Base-by-base conservation (phyloP, 2,888 invertebrate species). In the Bruchidius siliquastri region DNA sequence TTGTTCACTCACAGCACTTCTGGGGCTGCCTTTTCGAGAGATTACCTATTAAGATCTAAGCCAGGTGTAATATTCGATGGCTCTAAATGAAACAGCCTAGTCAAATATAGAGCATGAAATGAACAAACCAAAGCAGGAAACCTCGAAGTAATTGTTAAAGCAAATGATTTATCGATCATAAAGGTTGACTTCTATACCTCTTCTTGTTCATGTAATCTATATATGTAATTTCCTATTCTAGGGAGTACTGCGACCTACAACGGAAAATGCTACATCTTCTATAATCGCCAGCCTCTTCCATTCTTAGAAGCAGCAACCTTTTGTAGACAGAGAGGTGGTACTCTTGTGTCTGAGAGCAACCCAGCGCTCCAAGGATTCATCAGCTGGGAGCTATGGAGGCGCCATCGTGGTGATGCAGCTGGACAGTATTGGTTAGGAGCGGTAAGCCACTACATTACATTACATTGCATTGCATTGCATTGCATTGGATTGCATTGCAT, bases 391-490 rank as follows among this genome's bases (percentile, higher is more conserved):
- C 87, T 97, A 67, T 97, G 96, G 95, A 89, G 96, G 76, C 88
- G 96, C 71, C 96, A 97, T 86, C 91, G 94, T 83, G 96, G 94
- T 83, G 96, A 97, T 87, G 93, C 94, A 22, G 94, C 93, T 83
- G 96, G 96, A 74, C 96, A 96, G 81, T 97, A 97, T 85, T 97
- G 97, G 97, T 94, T 97, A 93, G 97, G 96, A 0, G 96, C 96
- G 0, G 91, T 95, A 8, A 89, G 96, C n/a, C 96, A 96, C 13
- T 49, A 30, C 30, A 30, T 30, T 30, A 30, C 30, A 30, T 6
- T 30, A 30, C 3, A 30, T 30, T 30, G 8, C 8, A 92, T n/a
- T 26, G 20, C 26, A 32, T 20, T 32, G 49, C 26, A n/a, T n/a
- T n/a, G n/a, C n/a, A n/a, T n/a, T n/a, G n/a, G n/a, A n/a, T n/a